Evolutionary conservation across 2,797 vertebrate species (phyloP).

Genomic region (Pelodytes ibericus): DNA sequence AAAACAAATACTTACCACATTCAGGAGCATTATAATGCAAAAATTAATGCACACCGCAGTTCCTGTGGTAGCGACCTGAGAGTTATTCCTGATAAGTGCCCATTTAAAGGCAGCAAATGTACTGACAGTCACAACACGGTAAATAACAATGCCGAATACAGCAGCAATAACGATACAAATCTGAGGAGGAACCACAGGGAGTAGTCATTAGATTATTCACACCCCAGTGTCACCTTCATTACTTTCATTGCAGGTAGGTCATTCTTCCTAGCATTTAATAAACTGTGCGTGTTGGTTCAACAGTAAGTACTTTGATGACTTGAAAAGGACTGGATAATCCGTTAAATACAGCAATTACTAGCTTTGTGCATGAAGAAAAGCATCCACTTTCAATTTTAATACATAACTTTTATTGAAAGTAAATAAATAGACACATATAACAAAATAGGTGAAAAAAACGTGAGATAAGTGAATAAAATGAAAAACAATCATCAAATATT

Average conservation of each 20-base stretch:
- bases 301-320: too few species aligned
- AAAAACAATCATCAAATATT: too few species aligned
- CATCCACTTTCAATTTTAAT: too few species aligned
- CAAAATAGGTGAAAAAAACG: too few species aligned
- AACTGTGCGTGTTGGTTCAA: too few species aligned
- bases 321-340: too few species aligned
- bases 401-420: too few species aligned
- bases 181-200: constrained; percentile 62
- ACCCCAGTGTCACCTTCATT: background rate
- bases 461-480: too few species aligned
- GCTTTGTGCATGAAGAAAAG: too few species aligned
- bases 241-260: background rate
- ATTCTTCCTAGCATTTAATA: background rate
- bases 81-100: constrained; percentile 94
- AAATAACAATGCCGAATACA: constrained; percentile 93
- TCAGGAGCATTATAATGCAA: constrained; percentile 92
- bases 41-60: constrained; percentile 95
- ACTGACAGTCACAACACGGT: constrained; percentile 93
- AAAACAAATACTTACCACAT: constrained; percentile 79
- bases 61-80: constrained; percentile 92
- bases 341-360: too few species aligned
- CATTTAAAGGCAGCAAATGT: constrained; percentile 93
- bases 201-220: background rate
- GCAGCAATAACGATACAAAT: constrained; percentile 93
- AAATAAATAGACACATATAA: too few species aligned